Base-by-base conservation (phyloP, 2,797 vertebrate species). In the Hephaestus fuliginosus region DNA sequence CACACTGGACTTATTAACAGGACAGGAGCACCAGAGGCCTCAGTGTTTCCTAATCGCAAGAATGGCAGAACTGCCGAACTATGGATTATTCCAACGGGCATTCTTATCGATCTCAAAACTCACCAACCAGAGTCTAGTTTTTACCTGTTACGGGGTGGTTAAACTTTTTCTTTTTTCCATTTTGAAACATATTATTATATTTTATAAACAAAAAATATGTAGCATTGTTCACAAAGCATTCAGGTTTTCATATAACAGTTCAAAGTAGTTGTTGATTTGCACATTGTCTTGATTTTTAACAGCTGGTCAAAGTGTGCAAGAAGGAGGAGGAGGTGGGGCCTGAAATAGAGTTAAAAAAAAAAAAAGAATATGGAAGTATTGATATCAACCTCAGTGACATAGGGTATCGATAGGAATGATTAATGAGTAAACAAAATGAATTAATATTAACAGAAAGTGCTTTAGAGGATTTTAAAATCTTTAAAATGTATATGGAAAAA, bases 191-290 rank as follows among this genome's bases (percentile, higher is more conserved):
- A 92, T 88, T 90, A 88, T 88, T 93, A 88, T 93, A 93, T 94
- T 94, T 94, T 93, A 86, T 93, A 93, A 93, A 93, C 91, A 93
- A 91, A 88, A 80, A 94, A 96, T 96, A 97, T 97, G 97, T 97
- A 97, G 96, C 96, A 97, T 97, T 96, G 96, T 96, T 96, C 96
- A 93, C 96, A 94, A 95, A 96, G 95, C 95, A 96, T 96, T 96
- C 96, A 96, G 96, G 96, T 96, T 95, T 95, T 96, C 94, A 93
- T 93, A 93, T 84, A 92, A 94, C 90, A 93, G 90, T 93, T 91
- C 88, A 93, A 93, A 92, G 88, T 93, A 93, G 92, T 93, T 66
- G 88, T 93, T 94, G 89, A 94, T 95, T 96, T 96, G 95, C 95
- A 95, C 95, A 95, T 93, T 90, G 92, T 88, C 86, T 93, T 93